These are phyloP conservation scores for Cheiracanthium punctorium DNA, from an alignment of 2,888 invertebrate species.

Conservation along the genomic window DNA sequence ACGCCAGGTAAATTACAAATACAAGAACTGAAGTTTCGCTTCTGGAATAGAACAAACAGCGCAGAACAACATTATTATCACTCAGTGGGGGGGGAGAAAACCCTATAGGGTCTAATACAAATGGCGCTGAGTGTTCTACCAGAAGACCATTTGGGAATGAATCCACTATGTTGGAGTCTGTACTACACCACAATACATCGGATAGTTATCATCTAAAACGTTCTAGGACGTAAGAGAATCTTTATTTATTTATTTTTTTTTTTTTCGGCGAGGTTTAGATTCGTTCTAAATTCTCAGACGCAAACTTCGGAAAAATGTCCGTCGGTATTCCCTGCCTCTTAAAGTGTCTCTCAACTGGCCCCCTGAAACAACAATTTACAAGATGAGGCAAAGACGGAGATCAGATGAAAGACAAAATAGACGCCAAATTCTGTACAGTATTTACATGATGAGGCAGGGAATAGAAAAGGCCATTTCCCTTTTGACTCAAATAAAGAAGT, in stretches of 20 bases:
- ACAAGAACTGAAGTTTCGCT: neutral
- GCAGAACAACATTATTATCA: constrained; percentile 25
- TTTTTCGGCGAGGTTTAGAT: constrained; percentile 30
- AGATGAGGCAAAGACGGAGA: constrained; percentile 59
- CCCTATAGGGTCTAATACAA: neutral
- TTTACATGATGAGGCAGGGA: constrained; percentile 42
- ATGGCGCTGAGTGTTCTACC: neutral
- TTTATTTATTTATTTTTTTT: too few relatives aligned
- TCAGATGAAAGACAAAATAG: constrained; percentile 43
- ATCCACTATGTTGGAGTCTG: neutral
- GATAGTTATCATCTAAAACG: neutral
- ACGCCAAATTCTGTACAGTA: constrained; percentile 70
- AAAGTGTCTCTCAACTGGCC: constrained; percentile 37
- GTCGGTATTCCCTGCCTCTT: constrained; percentile 16
- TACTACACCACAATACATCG: neutral
- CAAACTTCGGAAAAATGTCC: constrained; percentile 18
- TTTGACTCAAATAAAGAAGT: neutral
- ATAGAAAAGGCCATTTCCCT: neutral
- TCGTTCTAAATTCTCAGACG: constrained; percentile 9
- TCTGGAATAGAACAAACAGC: neutral
- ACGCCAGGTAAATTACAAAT: neutral
- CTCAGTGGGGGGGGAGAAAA: neutral
- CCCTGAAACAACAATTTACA: constrained; percentile 68
- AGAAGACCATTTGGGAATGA: neutral
- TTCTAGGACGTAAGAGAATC: constrained; percentile 23